Evolutionary conservation across 2,113 vertebrate species (phyloP), one percentile per base, ranked within the genome.

Genomic region (Trinectes maculatus): DNA sequence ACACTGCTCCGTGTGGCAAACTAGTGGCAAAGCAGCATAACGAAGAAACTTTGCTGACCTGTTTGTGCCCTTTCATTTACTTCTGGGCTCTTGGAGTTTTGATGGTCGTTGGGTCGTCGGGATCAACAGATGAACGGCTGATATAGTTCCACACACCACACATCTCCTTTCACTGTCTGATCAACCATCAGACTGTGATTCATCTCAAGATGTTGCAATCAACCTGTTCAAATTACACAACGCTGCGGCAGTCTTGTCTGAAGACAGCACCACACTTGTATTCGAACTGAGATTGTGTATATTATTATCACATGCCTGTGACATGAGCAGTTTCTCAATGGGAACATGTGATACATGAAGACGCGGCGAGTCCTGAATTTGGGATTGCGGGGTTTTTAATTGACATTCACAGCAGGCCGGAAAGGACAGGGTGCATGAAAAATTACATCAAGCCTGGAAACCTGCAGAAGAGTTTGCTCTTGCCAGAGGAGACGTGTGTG

Each of bases 401-500:
- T 67, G 73, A 61, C 47, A 75, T 80, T 79, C 75, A 76, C 61
- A 62, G 79, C 71, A 42, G 64, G 69, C 57, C 31, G 39, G 71
- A 60, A 48, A 82, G 75, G 74, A 77, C 65, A 47, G 24, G 12
- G 61, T 43, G 77, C 34, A 66, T 85, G 74, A 83, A 65, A 85
- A 81, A 85, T 79, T 2, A 70, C 61, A 64, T 28, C 43, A 71
- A 58, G 70, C 74, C 62, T n/a, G 10, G 36, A 54, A 74, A 57
- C 48, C 55, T 37, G 48, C 63, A 53, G 42, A 42, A 69, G 48
- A 77, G 63, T 85, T 82, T 88, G 86, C 68, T 88, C 85, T 88
- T 89, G 86, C 78, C 83, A 79, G 80, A 74, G 80, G 85, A 87
- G 53, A 57, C 4, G 58, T 44, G 74, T 65, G 66, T 60, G 39